These are phyloP conservation scores for Hozukius guyotensis DNA, from an alignment of 2,797 vertebrate genomes.

Conservation along the genomic window DNA sequence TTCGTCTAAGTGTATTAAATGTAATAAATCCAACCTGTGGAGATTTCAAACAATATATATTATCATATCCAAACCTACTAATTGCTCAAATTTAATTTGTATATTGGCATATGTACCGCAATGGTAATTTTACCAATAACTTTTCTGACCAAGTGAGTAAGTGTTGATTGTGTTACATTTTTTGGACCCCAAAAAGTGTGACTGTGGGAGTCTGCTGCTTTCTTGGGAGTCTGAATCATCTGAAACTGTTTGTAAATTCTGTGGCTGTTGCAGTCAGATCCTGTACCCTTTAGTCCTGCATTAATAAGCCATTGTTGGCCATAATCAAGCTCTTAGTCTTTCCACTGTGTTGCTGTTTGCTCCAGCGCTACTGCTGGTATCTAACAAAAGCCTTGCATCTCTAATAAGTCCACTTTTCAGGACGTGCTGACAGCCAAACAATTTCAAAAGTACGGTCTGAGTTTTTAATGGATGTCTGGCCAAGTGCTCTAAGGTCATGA, in stretches of 20 bases:
- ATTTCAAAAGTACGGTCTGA: neutral
- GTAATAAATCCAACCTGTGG: neutral
- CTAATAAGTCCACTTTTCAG: conserved; percentile 24
- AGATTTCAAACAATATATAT: neutral
- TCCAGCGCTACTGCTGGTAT: neutral
- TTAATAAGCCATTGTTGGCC: conserved; percentile 34
- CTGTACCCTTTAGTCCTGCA: conserved; percentile 19
- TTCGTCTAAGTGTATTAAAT: neutral
- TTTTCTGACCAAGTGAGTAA: neutral
- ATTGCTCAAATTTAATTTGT: neutral
- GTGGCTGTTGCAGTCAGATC: conserved; percentile 9
- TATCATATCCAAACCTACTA: neutral
- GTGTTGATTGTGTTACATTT: neutral
- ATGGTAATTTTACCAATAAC: neutral
- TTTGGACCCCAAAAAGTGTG: neutral
- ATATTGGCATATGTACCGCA: neutral
- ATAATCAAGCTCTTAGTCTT: conserved; percentile 27
- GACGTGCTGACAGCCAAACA: conserved; percentile 24
- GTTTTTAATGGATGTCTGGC: conserved; percentile 22
- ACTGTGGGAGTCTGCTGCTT: neutral
- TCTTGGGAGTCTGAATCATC: conserved; percentile 15
- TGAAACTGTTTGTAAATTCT: conserved; percentile 30
- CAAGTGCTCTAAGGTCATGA: conserved; percentile 4
- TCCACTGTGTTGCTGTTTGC: conserved; percentile 20
- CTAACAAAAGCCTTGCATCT: conserved; percentile 22